These are phyloP conservation scores for Agrilus biguttatus DNA, from an alignment of 2,888 invertebrate genomes.

Conservation along the genomic window DNA sequence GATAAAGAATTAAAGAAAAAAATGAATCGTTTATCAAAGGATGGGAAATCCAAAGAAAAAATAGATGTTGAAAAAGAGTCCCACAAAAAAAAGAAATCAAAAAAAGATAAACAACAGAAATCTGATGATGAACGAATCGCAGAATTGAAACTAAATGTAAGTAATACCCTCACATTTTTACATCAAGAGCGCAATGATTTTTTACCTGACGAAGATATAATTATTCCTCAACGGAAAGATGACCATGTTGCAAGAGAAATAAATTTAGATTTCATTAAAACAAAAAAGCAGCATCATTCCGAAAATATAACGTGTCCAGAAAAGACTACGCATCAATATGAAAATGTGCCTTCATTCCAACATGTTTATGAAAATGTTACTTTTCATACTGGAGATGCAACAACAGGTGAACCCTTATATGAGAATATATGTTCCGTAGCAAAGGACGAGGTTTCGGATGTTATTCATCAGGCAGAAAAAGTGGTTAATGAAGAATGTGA, in stretches of 20 bases:
- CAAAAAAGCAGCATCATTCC: slow-evolving; percentile 10
- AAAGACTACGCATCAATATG: slow-evolving; percentile 1
- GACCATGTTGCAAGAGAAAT: slow-evolving; percentile 27
- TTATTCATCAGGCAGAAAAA: slow-evolving; percentile 25
- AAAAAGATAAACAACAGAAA: background rate
- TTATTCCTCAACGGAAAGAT: slow-evolving; percentile 28
- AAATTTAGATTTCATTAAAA: slow-evolving; percentile 19
- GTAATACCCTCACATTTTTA: slow-evolving; percentile 28
- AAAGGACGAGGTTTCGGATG: slow-evolving; percentile 21
- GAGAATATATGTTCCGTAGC: slow-evolving; percentile 8
- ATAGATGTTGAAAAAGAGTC: no score
- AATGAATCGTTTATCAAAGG: no score
- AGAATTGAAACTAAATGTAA: slow-evolving; percentile 25
- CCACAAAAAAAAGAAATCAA: background rate
- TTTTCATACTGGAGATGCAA: no score
- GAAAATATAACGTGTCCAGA: background rate
- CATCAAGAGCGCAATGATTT: slow-evolving; percentile 32
- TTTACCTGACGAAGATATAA: slow-evolving; percentile 27
- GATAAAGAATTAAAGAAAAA: no score
- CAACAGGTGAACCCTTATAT: no score
- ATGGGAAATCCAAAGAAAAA: no score
- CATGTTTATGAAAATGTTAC: no score
- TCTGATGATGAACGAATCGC: slow-evolving; percentile 18
- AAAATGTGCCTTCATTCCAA: background rate
- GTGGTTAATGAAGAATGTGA: slow-evolving; percentile 20